A percentile compares a stretch with the other conserved stretches of the same genome.
Conservation (phyloP, 64 coral and sea anemone genomes). For the Dendronephthya gigantea region DNA sequence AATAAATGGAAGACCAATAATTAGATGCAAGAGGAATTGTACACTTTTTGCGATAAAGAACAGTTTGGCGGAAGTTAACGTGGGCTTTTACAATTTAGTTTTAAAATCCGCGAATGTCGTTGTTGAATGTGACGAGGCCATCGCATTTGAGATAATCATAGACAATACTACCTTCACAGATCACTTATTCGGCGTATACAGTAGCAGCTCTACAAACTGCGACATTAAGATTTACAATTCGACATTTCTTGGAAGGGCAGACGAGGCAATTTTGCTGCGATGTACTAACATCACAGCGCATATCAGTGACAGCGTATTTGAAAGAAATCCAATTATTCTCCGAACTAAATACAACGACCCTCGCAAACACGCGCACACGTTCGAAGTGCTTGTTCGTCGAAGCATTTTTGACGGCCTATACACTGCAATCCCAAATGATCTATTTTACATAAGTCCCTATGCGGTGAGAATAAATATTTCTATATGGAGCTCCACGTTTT, state of each 20-base stretch:
- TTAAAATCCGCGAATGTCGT: background rate
- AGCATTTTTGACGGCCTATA: background rate
- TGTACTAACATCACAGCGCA: background rate
- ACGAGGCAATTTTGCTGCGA: background rate
- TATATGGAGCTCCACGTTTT: background rate
- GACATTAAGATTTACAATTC: background rate
- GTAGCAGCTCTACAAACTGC: background rate
- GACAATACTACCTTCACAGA: too few species aligned
- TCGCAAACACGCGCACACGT: background rate
- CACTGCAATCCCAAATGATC: background rate
- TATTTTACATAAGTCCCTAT: background rate
- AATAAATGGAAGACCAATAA: background rate
- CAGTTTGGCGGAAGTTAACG: background rate
- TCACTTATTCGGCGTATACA: background rate
- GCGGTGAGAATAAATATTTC: background rate
- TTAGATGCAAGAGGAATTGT: background rate
- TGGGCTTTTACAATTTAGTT: background rate
- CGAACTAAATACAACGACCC: background rate
- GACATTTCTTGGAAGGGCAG: background rate
- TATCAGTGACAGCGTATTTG: background rate
- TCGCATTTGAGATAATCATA: too few species aligned
- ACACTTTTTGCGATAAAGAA: background rate
- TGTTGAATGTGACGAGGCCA: too few species aligned
- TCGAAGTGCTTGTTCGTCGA: background rate
- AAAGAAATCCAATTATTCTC: background rate